These are phyloP conservation scores for Keiferia lycopersicella DNA, from an alignment of 2,888 invertebrate genomes.

Conservation along the genomic window DNA sequence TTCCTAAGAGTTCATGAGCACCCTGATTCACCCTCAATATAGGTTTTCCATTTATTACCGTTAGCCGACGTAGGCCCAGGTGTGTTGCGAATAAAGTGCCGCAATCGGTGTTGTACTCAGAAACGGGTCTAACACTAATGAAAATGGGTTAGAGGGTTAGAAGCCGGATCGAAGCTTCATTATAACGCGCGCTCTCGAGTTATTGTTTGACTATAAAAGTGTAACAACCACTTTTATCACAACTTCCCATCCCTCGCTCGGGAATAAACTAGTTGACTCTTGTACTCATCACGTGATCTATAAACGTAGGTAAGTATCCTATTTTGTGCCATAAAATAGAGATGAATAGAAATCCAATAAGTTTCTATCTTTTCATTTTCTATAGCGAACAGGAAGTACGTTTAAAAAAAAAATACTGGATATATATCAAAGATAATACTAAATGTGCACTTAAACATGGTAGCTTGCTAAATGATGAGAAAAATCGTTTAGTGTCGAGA, in stretches of 20 bases:
- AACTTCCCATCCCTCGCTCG: neutral
- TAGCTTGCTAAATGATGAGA: constrained; percentile 21
- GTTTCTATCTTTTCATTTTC: constrained; percentile 9
- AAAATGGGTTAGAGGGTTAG: constrained; percentile 31
- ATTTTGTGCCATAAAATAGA: neutral
- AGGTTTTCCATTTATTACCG: constrained; percentile 20
- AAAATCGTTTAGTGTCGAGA: constrained; percentile 21
- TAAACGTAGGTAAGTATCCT: neutral
- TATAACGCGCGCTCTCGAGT: neutral
- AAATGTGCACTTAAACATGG: constrained; percentile 12
- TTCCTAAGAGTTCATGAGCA: constrained; percentile 13
- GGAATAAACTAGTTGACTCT: constrained; percentile 3
- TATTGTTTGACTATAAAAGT: constrained; percentile 14
- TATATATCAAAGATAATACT: neutral
- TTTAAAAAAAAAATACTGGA: neutral
- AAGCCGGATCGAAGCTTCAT: constrained; percentile 21
- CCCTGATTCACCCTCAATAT: constrained; percentile 12
- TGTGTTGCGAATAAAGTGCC: constrained; percentile 36
- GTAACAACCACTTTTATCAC: constrained; percentile 10
- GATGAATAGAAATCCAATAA: constrained; percentile 12
- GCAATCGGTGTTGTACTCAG: constrained; percentile 31
- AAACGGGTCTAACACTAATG: constrained; percentile 34
- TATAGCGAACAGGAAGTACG: neutral
- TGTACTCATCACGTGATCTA: constrained; percentile 10
- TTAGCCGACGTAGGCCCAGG: constrained; percentile 25